Conservation (phyloP, 2,113 vertebrate genomes). For the Phylloscopus trochiloides region DNA sequence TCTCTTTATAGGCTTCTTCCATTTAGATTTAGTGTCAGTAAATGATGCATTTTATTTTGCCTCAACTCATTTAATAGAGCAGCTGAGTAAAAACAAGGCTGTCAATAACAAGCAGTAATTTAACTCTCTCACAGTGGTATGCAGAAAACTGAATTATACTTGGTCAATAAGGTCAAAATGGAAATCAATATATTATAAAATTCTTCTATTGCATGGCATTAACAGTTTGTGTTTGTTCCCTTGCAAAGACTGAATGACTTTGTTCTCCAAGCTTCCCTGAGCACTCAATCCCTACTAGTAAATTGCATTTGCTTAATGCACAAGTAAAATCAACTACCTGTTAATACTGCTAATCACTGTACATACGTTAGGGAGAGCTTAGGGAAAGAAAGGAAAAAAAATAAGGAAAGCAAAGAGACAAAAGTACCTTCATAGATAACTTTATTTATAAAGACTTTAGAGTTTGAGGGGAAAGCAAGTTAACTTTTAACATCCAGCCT, state of each 20-base stretch:
- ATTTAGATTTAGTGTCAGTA: conserved; percentile 23
- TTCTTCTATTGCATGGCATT: neutral
- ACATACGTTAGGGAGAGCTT: neutral
- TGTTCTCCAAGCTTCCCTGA: neutral
- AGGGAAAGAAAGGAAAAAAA: neutral
- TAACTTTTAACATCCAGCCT: neutral
- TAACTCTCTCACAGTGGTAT: neutral
- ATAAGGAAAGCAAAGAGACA: neutral
- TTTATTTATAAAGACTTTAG: neutral
- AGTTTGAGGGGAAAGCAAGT: neutral
- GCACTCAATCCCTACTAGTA: neutral
- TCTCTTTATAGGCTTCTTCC: conserved; percentile 9
- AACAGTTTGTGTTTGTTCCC: neutral
- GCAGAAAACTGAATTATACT: neutral
- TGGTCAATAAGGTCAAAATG: neutral
- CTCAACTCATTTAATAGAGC: neutral
- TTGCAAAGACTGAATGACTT: neutral
- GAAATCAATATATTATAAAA: neutral
- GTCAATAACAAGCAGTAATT: neutral
- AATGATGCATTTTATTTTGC: conserved; percentile 29
- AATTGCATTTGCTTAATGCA: conserved; percentile 52
- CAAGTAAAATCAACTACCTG: conserved; percentile 45
- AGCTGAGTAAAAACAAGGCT: neutral
- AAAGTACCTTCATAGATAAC: neutral
- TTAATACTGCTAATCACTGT: conserved; percentile 31